Base-by-base conservation (phyloP, 1,140 invertebrate genomes). In the Neelides sp. region DNA sequence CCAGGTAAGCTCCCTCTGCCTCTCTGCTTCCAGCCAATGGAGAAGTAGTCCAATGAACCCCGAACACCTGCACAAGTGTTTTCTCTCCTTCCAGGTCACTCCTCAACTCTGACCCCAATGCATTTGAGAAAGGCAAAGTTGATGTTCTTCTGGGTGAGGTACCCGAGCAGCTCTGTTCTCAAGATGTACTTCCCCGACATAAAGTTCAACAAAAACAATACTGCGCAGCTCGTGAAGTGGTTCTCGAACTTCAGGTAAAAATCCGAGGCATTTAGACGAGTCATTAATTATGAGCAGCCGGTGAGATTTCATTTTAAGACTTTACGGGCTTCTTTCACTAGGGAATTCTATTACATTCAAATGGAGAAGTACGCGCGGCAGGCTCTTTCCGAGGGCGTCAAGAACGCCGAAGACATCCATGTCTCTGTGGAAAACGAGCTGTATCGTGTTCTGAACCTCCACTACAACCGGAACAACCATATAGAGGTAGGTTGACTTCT, bases 171-270 rank as follows among this genome's bases (percentile, higher is more conserved):
- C 37, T 83, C 90, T 62, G 85, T 98, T 57, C 82, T 99, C 65
- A 98, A 98, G 77, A 94, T 93, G 79, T 99, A 95, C 78, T 99
- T 99, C 77, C 94, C 94, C 12, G 96, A 99, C 76, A 97, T 99
- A 72, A 94, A 93, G 69, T 99, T 99, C 78, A 98, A 98, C 78
- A 99, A 99, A 75, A 97, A 98, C 77, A 99, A 98, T 75, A 99
- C 95, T 54, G 95, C 95, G 63, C 96, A 99, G 75, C 82, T 99
- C 66, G 95, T 99, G 75, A 99, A 99, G 73, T 99, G 96, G 96
- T 98, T 98, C 81, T 97, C 92, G 66, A 98, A 98, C 70, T 98
- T 98, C 74, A 81, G 93, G 93, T 96, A 71, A 87, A 85, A 19
- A n/a, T 43, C n/a, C 24, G 5, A 32, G 28, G n/a, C 28, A 8